Conservation (phyloP, 2,888 invertebrate genomes). For the Eudasyphora cyanicolor region DNA sequence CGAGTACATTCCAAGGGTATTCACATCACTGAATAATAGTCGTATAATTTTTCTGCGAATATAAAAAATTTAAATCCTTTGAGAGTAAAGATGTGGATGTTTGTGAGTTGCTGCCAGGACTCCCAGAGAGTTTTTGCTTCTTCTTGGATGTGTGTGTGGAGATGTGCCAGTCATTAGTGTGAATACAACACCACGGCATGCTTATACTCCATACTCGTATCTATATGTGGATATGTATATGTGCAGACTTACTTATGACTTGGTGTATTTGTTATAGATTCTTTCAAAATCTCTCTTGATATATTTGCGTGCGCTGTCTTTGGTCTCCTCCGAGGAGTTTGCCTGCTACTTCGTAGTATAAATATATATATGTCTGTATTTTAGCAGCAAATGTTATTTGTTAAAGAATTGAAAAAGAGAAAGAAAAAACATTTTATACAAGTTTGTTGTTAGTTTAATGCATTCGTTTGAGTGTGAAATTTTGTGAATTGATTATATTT, state of each 20-base stretch:
- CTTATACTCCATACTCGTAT: background rate
- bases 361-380: too few species aligned
- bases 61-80: conserved; percentile 25
- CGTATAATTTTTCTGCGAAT: background rate
- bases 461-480: background rate
- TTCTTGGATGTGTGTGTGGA: conserved; percentile 12
- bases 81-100: background rate
- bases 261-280: conserved; percentile 14
- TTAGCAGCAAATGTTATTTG: background rate
- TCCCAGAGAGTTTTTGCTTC: too few species aligned
- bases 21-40: background rate
- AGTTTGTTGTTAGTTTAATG: too few species aligned
- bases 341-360: too few species aligned
- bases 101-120: too few species aligned
- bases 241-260: conserved; percentile 8
- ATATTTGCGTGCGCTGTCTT: background rate
- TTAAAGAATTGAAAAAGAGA: too few species aligned
- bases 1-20: conserved; percentile 8
- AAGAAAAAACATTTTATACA: too few species aligned
- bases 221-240: background rate
- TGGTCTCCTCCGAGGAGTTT: background rate
- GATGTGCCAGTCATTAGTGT: too few species aligned
- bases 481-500: background rate
- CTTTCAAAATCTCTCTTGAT: conserved; percentile 17
- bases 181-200: too few species aligned